These are phyloP conservation scores for Druon quercuslanigerum DNA, from an alignment of 1,140 invertebrate species.

Conservation along the genomic window DNA sequence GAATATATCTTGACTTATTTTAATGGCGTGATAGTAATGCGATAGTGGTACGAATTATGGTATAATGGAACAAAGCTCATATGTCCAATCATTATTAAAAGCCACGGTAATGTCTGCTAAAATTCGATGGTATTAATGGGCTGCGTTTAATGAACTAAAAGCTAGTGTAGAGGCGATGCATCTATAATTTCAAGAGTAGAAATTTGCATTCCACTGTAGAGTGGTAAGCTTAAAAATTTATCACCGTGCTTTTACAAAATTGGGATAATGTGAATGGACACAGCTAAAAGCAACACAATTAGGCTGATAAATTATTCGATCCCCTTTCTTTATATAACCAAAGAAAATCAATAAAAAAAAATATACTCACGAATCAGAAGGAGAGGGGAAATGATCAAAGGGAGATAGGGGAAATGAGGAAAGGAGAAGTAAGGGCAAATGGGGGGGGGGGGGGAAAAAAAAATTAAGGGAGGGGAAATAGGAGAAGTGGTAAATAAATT, in stretches of 20 bases:
- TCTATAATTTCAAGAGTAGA: slow-evolving; percentile 27
- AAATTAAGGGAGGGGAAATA: too few relatives aligned
- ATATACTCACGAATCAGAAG: too few relatives aligned
- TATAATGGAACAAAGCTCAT: slow-evolving; percentile 27
- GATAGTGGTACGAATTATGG: slow-evolving; percentile 1
- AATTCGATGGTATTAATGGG: slow-evolving; percentile 26
- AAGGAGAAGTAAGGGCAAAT: not conserved
- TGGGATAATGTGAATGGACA: slow-evolving; percentile 15
- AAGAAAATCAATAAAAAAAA: not conserved
- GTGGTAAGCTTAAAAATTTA: slow-evolving; percentile 26
- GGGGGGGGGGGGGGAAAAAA: too few relatives aligned
- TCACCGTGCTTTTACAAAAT: slow-evolving; percentile 10
- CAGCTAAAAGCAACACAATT: not conserved
- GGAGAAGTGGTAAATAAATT: too few relatives aligned
- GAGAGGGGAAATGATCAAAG: too few relatives aligned
- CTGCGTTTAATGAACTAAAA: slow-evolving; percentile 29
- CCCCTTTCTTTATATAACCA: not conserved
- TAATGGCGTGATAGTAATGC: not conserved
- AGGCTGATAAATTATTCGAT: not conserved
- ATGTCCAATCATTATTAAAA: slow-evolving; percentile 28
- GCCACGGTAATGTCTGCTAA: slow-evolving; percentile 30
- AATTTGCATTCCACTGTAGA: slow-evolving; percentile 22
- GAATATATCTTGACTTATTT: not conserved
- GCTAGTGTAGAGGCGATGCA: slow-evolving; percentile 20
- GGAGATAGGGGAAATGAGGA: too few relatives aligned